Evolutionary conservation across 2,113 vertebrate genomes (phyloP), one percentile per base, ranked within the genome.

Genomic region (Solenodon paradoxus): DNA sequence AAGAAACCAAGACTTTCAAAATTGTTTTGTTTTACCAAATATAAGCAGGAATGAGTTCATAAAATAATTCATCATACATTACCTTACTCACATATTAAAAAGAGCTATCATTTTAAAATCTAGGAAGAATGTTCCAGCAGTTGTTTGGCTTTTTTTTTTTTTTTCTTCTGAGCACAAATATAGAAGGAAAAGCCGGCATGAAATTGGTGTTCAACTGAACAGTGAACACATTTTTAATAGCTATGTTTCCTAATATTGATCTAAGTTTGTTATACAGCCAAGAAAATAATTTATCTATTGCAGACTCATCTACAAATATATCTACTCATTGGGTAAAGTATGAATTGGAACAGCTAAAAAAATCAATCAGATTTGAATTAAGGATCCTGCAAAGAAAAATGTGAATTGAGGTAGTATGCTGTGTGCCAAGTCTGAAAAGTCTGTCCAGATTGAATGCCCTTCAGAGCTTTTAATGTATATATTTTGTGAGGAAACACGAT

Each of bases 361-460:
- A 93, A 88, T 96, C 82, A 88, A 88, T 96, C 61, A 38, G 7
- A 71, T 89, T 89, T 96, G 53, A 97, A 94, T 96, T 95, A 95
- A 92, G 32, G 20, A 74, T 88, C 42, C 49, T 81, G 24, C 86
- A 94, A 95, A 47, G 9, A 80, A 78, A 81, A 96, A 96, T 82
- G 40, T 47, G 55, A 96, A 90, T 82, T 78, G 95, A 84, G 32
- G 38, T 81, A 92, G 30, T 24, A 49, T 16, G 88, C 9, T 84
- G 10, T 84, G 10, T 87, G 92, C 53, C 30, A 95, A 72, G 10
- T 63, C 47, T 78, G 32, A 47, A 61, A 92, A 64, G 22, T 64
- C 55, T 85, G 35, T 45, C 30, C 2, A 51, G 49, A 88, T 45
- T 81, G 53, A 94, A 32, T 57, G n/a, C 28, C 9, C n/a, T 90